phyloP scores from a whole-genome alignment of 2,888 invertebrate species.

The Aplocera efformata region DNA sequence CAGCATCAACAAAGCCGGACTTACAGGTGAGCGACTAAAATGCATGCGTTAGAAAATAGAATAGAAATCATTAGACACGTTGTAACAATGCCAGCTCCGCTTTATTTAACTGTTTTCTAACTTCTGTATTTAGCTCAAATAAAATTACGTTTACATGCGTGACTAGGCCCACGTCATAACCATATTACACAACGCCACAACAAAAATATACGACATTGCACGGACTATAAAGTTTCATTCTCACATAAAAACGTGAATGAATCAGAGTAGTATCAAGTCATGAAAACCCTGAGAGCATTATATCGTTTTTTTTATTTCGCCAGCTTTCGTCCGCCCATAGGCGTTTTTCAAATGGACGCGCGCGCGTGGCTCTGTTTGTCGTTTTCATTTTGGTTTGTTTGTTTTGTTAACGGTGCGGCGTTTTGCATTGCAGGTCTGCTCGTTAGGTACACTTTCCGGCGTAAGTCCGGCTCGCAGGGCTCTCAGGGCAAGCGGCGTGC shows the following conservation, averaged over 20 bases:
- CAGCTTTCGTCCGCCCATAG: constrained; percentile 72
- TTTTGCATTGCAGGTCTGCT: constrained; percentile 81
- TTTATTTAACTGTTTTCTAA: constrained; percentile 22
- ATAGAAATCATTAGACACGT: constrained; percentile 13
- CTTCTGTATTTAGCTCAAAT: constrained; percentile 67
- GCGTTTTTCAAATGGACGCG: constrained; percentile 78
- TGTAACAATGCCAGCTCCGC: constrained; percentile 22
- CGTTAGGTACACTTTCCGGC: constrained; percentile 82
- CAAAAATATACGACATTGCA: constrained; percentile 44
- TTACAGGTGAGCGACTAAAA: constrained; percentile 80
- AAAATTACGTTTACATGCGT: constrained; percentile 41
- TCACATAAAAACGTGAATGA: constrained; percentile 62
- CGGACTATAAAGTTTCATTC: constrained; percentile 51
- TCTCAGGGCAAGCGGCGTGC: constrained; percentile 75
- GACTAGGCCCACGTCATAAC: constrained; percentile 43
- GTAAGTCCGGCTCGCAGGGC: constrained; percentile 79
- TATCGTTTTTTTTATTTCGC: constrained; percentile 62
- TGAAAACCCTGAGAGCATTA: constrained; percentile 62
- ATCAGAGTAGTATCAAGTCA: constrained; percentile 63
- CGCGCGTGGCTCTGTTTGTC: constrained; percentile 61
- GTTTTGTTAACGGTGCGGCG: constrained; percentile 78
- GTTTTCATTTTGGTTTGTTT: constrained; percentile 66
- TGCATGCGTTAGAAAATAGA: constrained; percentile 12
- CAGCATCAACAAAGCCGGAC: constrained; percentile 84
- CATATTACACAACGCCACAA: constrained; percentile 37